Evolutionary conservation across 2,113 vertebrate genomes (phyloP), one percentile per base, ranked within the genome.

Genomic region (Psammodynastes pulverulentus): DNA sequence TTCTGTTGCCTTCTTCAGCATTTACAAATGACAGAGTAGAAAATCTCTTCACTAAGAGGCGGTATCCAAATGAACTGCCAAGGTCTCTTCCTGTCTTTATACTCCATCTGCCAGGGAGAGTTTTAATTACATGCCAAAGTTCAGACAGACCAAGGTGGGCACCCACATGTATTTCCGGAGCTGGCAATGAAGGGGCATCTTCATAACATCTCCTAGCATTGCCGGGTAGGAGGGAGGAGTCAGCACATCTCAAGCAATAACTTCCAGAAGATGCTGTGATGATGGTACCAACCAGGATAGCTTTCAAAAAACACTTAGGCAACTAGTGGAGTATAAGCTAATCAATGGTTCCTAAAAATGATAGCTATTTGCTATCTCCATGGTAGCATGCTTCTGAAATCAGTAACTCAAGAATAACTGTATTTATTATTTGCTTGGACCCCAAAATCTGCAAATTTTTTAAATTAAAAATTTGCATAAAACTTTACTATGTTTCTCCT

Each of bases 21-120:
- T 95, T 95, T 91, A 94, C 84, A 96, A 96, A 95, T 94, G 96
- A 95, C 91, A 96, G 93, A 93, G 92, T 92, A 93, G 49, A 91
- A 96, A 97, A 96, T 92, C 95, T 95, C 90, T 90, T 0, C 10
- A 94, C 93, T 88, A 93, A 96, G 95, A 95, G 93, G 53, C 92
- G 49, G 89, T 94, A 92, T 94, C 94, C 96, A 86, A 93, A 79
- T 94, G 85, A 92, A 26, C 91, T 90, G 92, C 52, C 89, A 21
- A 2, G n/a, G 26, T 93, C 94, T 85, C 48, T 90, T 97, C 92
- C 96, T 97, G 92, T 96, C 91, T 92, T 94, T 94, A 95, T 46
- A 46, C 53, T 89, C 94, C 93, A 87, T 95, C 94, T 97, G 92
- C 95, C 95, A 92, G 94, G 91, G 58, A 90, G 92, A 93, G 89